Evolutionary conservation across 2,113 vertebrate species (phyloP).

Genomic region (Pollimyrus isidori): DNA sequence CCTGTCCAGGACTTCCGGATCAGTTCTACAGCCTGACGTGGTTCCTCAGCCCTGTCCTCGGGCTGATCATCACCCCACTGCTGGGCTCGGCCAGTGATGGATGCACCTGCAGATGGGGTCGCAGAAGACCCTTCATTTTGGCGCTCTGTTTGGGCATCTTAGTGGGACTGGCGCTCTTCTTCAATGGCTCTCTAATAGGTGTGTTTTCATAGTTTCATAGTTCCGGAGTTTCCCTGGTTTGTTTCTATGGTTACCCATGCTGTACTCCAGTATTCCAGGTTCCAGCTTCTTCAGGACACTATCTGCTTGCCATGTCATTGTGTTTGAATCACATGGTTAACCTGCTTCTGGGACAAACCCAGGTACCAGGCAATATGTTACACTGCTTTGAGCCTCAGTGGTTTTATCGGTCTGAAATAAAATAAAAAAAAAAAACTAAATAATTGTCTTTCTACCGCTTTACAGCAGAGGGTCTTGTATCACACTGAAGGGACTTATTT

Average conservation of each 20-base stretch:
- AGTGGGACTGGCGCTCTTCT: slow-evolving; percentile 86
- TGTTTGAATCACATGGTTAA: not conserved
- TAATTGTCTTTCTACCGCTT: no score
- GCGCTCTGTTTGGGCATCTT: slow-evolving; percentile 85
- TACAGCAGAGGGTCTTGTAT: no score
- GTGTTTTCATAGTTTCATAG: slow-evolving; percentile 28
- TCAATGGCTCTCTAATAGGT: slow-evolving; percentile 93
- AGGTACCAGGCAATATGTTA: not conserved
- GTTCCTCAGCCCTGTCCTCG: slow-evolving; percentile 94
- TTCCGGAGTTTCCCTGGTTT: not conserved
- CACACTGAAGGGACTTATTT: no score
- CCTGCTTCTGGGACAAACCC: not conserved
- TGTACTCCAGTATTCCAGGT: not conserved
- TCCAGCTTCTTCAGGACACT: not conserved
- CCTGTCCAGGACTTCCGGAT: slow-evolving; percentile 6
- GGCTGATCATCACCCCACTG: slow-evolving; percentile 88
- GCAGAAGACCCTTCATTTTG: slow-evolving; percentile 90
- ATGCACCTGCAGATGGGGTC: slow-evolving; percentile 89
- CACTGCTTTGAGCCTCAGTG: not conserved
- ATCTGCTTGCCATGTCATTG: not conserved
- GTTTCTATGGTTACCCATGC: not conserved
- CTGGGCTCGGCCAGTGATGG: slow-evolving; percentile 95
- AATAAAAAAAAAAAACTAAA: not conserved
- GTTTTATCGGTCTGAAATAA: not conserved
- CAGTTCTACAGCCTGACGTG: slow-evolving; percentile 98